phyloP scores from a whole-genome alignment of 2,113 vertebrate genomes.

The Oryctolagus cuniculus region mOryCun1.1 NC_091447.1:17022001-17022500 shows the following conservation, averaged over 20 bases:
- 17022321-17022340: background rate
- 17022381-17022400: background rate
- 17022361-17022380: background rate
- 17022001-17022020: constrained; percentile 40
- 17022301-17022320: background rate
- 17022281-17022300: background rate
- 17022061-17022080: constrained; percentile 13
- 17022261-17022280: constrained; percentile 1
- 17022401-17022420: background rate
- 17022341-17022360: background rate
- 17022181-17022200: background rate
- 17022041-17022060: background rate
- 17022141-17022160: constrained; percentile 11
- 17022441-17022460: background rate
- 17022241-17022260: background rate
- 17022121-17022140: background rate
- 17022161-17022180: background rate
- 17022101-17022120: background rate
- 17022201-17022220: background rate
- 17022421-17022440: background rate
- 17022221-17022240: background rate
- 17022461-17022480: background rate
- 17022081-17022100: constrained; percentile 8
- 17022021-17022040: constrained; percentile 15
- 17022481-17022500: background rate